Conservation (phyloP, 2,113 vertebrate genomes). For the Cygnus buccinator region DNA sequence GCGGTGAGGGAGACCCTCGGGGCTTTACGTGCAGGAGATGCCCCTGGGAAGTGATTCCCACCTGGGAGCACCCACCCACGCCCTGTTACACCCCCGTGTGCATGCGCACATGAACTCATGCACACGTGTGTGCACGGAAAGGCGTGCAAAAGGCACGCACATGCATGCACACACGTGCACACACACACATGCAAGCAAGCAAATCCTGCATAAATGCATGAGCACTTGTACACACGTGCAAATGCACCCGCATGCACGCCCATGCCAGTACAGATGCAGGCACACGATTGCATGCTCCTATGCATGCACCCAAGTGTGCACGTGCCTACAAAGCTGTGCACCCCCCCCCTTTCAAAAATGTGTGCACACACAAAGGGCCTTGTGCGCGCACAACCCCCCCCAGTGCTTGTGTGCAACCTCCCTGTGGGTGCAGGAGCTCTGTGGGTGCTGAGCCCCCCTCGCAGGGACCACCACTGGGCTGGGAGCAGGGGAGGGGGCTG, state of each 20-base stretch:
- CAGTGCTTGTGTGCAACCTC: too few species aligned
- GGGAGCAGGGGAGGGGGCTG: not conserved
- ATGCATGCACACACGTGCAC: too few species aligned
- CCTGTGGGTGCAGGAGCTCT: not conserved
- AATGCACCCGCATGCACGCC: not conserved
- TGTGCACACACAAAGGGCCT: not conserved
- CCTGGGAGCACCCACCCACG: not conserved
- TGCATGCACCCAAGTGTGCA: accelerated
- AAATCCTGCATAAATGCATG: not conserved
- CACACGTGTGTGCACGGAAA: too few species aligned
- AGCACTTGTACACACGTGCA: not conserved
- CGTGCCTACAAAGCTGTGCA: not conserved
- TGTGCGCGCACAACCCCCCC: accelerated
- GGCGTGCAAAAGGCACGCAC: not conserved
- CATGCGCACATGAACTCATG: not conserved
- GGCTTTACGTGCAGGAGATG: not conserved
- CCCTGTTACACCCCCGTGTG: not conserved
- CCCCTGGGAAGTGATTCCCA: not conserved
- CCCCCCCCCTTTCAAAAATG: not conserved
- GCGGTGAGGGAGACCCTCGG: not conserved
- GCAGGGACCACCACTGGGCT: too few species aligned
- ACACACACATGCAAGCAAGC: not conserved
- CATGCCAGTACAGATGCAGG: too few species aligned
- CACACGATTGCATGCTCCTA: not conserved
- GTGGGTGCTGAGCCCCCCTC: not conserved